These are phyloP conservation scores for Mesitornis unicolor DNA, from an alignment of 2,113 vertebrate genomes.

Conservation along the genomic window DNA sequence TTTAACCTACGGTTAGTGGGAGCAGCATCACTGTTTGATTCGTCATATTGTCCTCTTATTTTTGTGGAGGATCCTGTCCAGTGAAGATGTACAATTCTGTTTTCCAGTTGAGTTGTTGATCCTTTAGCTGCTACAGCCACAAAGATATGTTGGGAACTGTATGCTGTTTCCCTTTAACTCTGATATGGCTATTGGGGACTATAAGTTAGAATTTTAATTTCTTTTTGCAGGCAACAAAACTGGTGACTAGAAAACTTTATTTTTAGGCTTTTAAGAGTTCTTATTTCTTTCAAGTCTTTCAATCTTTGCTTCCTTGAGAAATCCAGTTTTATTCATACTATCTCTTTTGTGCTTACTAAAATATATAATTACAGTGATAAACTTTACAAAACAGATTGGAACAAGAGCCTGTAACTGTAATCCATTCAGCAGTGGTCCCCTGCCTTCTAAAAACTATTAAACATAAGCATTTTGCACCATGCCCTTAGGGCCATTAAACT, in stretches of 20 bases:
- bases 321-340: background rate
- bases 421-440: background rate
- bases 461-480: background rate
- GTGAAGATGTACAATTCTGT: background rate
- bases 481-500: background rate
- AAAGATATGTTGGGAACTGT: background rate
- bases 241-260: background rate
- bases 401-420: background rate
- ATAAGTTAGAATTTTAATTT: background rate
- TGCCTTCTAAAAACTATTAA: background rate
- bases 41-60: background rate
- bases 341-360: background rate
- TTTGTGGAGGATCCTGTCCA: background rate
- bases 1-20: fast-evolving
- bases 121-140: background rate
- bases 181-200: background rate
- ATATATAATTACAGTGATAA: background rate
- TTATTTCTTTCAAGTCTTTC: background rate
- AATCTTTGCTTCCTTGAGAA: background rate
- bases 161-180: background rate
- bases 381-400: background rate
- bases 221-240: background rate
- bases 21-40: background rate
- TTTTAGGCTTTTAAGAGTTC: background rate
- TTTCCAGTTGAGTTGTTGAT: background rate